These are phyloP conservation scores for Fistularia tabacaria DNA, from an alignment of 2,797 vertebrate species.

Conservation along the genomic window DNA sequence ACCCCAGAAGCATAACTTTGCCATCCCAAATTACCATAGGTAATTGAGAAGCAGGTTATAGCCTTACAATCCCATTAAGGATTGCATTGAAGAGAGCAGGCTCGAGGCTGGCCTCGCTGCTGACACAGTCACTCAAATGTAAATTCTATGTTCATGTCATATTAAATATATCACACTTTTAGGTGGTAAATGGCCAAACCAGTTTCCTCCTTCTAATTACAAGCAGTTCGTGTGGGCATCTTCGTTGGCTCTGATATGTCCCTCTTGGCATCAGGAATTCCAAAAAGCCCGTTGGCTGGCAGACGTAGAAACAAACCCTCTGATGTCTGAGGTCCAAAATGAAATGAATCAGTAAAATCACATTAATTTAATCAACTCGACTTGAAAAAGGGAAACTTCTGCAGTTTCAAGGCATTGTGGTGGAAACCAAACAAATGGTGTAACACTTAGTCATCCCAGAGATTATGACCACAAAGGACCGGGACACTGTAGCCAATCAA, in stretches of 20 bases:
- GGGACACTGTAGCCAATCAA: no score
- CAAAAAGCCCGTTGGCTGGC: slow-evolving; percentile 43
- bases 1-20: no score
- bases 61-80: slow-evolving; percentile 19
- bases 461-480: no score
- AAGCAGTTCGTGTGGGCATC: slow-evolving; percentile 48
- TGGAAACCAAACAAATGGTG: not conserved
- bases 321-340: slow-evolving; percentile 32
- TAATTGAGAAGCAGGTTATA: slow-evolving; percentile 22
- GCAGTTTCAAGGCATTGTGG: not conserved
- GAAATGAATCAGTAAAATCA: slow-evolving; percentile 22
- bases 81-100: slow-evolving; percentile 38
- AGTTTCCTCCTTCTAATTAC: slow-evolving; percentile 55
- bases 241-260: slow-evolving; percentile 42
- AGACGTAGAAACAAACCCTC: slow-evolving; percentile 28
- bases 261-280: slow-evolving; percentile 45
- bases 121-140: slow-evolving; percentile 49
- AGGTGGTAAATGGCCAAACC: slow-evolving; percentile 46
- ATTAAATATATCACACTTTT: slow-evolving; percentile 47
- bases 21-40: no score
- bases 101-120: slow-evolving; percentile 21
- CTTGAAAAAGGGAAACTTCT: not conserved
- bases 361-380: slow-evolving; percentile 8
- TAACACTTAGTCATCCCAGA: no score
- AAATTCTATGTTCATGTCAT: slow-evolving; percentile 40